Conservation (phyloP, 2,797 vertebrate genomes). For the Loriculus beryllinus region DNA sequence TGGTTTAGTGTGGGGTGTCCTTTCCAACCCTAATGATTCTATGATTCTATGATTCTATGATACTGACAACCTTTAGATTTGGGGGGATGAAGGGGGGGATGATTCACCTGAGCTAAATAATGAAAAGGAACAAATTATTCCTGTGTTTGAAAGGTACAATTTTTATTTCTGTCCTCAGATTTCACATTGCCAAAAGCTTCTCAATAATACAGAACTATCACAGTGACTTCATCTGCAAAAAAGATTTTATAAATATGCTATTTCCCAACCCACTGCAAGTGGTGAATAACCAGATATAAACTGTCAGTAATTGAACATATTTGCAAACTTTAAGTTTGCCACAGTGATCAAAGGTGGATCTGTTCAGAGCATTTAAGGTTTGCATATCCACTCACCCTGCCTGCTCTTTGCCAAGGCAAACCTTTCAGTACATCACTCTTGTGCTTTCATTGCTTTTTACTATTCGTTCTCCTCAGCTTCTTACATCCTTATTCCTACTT, state of each 20-base stretch:
- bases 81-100: background rate
- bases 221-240: background rate
- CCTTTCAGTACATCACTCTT: background rate
- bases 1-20: too few species aligned
- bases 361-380: background rate
- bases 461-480: background rate
- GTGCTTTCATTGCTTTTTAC: background rate
- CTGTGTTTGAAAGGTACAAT: background rate
- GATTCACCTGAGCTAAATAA: background rate
- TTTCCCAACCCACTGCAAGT: background rate
- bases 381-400: background rate
- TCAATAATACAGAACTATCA: background rate
- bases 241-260: background rate
- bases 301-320: background rate
- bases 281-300: background rate
- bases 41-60: too few species aligned
- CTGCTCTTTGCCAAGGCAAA: background rate
- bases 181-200: background rate
- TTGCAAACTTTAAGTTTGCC: background rate
- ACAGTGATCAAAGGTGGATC: background rate
- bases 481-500: background rate
- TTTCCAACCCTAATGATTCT: too few species aligned
- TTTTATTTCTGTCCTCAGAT: background rate
- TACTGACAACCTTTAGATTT: background rate
- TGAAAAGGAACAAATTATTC: background rate